Evolutionary conservation across 2,888 invertebrate species (phyloP).

Genomic region (Fragum fragum): DNA sequence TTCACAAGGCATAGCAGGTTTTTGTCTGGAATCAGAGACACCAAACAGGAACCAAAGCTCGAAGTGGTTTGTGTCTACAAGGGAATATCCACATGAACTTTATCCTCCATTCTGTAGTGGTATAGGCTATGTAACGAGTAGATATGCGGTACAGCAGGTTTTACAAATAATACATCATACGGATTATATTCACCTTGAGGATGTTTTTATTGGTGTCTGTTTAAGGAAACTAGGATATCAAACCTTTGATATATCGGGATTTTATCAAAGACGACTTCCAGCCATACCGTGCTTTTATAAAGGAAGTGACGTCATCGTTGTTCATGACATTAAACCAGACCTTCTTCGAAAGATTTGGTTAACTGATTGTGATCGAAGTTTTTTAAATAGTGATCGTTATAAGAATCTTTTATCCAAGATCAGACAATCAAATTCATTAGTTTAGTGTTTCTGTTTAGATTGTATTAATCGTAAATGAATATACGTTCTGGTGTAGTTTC

Average conservation of each 20-base stretch:
- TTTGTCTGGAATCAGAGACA: constrained; percentile 67
- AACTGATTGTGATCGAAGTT: not conserved
- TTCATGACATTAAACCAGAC: not conserved
- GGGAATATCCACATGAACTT: constrained; percentile 47
- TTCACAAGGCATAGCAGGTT: constrained; percentile 66
- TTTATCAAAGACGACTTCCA: not conserved
- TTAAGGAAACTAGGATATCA: constrained; percentile 49
- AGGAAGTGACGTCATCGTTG: constrained; percentile 6
- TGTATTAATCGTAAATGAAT: no score
- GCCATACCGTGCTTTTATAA: constrained; percentile 5
- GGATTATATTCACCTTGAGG: constrained; percentile 76
- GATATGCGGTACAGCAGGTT: constrained; percentile 56
- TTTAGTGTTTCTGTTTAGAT: no score
- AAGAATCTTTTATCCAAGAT: not conserved
- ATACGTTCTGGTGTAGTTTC: no score
- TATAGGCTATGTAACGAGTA: constrained; percentile 73
- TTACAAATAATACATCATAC: constrained; percentile 59
- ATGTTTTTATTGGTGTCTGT: constrained; percentile 77
- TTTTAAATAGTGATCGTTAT: not conserved
- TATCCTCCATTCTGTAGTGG: constrained; percentile 75
- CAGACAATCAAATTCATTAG: not conserved
- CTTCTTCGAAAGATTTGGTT: not conserved
- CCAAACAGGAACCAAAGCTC: constrained; percentile 68
- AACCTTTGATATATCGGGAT: not conserved
- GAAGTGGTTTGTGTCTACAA: constrained; percentile 73